phyloP scores from a whole-genome alignment of 23 tunicate genomes.

The Trididemnum miniatum region DNA sequence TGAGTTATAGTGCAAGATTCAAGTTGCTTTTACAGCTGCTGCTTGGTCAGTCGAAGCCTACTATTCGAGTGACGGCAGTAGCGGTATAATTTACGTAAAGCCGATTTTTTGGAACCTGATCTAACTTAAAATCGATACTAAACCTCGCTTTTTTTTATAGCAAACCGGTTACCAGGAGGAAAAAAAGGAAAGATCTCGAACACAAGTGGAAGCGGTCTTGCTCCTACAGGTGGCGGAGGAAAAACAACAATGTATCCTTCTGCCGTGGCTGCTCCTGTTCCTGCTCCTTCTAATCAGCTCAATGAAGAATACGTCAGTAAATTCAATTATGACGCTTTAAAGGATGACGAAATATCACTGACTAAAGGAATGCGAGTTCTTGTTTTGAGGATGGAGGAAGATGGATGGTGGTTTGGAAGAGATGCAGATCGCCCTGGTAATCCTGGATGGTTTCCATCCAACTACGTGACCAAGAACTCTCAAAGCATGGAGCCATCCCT shows the following conservation, averaged over 20 bases:
- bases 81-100: too few relatives aligned
- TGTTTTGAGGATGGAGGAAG: conserved; percentile 67
- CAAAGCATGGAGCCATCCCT: neutral
- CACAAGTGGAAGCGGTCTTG: neutral
- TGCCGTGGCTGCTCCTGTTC: neutral
- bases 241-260: neutral
- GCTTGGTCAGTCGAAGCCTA: too few relatives aligned
- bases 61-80: too few relatives aligned
- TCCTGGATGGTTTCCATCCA: conserved; percentile 91
- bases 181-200: neutral
- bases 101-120: too few relatives aligned
- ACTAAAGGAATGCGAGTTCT: conserved; percentile 69
- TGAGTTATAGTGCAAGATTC: too few relatives aligned
- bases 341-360: conserved; percentile 70
- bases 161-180: conserved; percentile 24
- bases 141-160: neutral
- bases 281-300: neutral
- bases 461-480: conserved; percentile 55
- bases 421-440: conserved; percentile 50
- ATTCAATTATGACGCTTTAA: conserved; percentile 72
- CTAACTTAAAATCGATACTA: neutral
- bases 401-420: conserved; percentile 95
- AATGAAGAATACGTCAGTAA: conserved; percentile 80
- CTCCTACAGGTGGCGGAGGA: conserved; percentile 13
- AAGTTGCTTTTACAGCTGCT: too few relatives aligned